phyloP scores from a whole-genome alignment of 2,888 invertebrate genomes.

The Ecdyonurus torrentis region DNA sequence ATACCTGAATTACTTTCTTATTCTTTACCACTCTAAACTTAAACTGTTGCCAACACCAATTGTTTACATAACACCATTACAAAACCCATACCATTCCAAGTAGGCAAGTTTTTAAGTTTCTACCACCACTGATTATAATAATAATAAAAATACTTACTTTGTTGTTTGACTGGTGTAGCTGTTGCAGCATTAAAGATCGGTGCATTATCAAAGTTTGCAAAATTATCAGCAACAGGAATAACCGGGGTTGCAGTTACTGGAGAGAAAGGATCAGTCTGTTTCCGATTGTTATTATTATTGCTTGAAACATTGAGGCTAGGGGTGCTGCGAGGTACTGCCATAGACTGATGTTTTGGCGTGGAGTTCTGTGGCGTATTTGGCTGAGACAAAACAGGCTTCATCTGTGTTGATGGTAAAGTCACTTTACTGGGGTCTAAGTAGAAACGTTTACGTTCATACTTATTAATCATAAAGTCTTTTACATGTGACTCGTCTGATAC shows the following conservation, averaged over 20 bases:
- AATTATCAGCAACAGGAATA: constrained; percentile 30
- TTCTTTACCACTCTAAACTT: too few relatives aligned
- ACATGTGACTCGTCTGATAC: constrained; percentile 78
- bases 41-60: too few relatives aligned
- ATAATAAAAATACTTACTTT: constrained; percentile 16
- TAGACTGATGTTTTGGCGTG: not conserved
- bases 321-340: not conserved
- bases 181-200: constrained; percentile 39
- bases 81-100: too few relatives aligned
- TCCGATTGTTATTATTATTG: not conserved
- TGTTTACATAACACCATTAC: too few relatives aligned
- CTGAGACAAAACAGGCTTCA: too few relatives aligned
- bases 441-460: constrained; percentile 55
- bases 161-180: not conserved
- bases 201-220: constrained; percentile 58
- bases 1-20: too few relatives aligned
- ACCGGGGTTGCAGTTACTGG: constrained; percentile 17
- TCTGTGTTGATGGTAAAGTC: not conserved
- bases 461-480: constrained; percentile 83
- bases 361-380: not conserved
- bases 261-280: constrained; percentile 19
- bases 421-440: constrained; percentile 27
- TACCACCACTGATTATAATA: too few relatives aligned
- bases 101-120: too few relatives aligned
- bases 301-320: not conserved